Evolutionary conservation across 2,797 vertebrate genomes (phyloP).

Genomic region (Ambastaia sidthimunki): DNA sequence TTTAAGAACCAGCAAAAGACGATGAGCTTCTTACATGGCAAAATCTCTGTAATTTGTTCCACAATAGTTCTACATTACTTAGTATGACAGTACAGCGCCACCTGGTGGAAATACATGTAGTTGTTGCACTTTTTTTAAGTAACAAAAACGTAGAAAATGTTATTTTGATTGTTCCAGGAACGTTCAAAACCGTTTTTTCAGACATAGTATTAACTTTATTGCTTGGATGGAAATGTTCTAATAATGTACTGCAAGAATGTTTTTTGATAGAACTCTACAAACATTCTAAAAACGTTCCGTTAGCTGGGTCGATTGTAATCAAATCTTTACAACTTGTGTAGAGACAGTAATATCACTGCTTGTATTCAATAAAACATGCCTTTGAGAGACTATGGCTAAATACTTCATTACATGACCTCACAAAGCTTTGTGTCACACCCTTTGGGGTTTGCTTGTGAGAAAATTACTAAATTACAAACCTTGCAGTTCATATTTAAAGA

Average conservation of each 20-base stretch:
- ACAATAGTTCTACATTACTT: background rate
- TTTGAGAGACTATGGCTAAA: conserved; percentile 13
- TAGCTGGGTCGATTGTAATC: background rate
- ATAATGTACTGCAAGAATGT: too few species aligned
- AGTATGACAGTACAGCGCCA: conserved; percentile 61
- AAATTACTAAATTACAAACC: conserved; percentile 5
- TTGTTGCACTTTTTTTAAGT: background rate
- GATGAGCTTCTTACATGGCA: too few species aligned
- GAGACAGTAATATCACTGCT: conserved; percentile 2
- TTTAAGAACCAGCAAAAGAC: too few species aligned
- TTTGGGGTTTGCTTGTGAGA: conserved; percentile 3
- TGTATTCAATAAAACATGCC: conserved; percentile 15
- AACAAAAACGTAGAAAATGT: too few species aligned
- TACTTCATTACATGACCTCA: background rate
- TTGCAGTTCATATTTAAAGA: conserved; percentile 46
- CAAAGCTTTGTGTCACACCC: conserved; percentile 13
- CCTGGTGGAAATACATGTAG: conserved; percentile 65
- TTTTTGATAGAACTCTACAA: too few species aligned
- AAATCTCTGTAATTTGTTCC: too few species aligned
- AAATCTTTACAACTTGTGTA: background rate
- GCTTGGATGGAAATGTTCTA: too few species aligned
- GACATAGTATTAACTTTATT: too few species aligned
- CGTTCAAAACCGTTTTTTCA: too few species aligned
- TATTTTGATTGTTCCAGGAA: too few species aligned
- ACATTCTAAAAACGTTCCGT: too few species aligned